Evolutionary conservation across 2,888 invertebrate species (phyloP).

Genomic region (Plagodis pulveraria): DNA sequence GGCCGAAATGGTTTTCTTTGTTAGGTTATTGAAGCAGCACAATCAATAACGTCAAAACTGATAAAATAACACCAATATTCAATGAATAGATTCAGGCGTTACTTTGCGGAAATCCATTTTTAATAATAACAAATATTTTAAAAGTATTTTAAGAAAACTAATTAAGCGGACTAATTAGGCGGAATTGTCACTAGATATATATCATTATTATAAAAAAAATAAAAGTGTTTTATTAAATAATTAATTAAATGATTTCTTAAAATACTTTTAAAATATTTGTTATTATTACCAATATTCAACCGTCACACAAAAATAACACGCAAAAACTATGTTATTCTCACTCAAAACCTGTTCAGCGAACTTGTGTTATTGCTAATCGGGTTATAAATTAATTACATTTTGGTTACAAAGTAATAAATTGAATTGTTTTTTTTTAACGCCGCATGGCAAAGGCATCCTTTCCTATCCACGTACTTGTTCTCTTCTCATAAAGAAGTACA

Average conservation of each 20-base stretch:
- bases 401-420: slow-evolving; percentile 13
- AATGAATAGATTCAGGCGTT: too few relatives aligned
- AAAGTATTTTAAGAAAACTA: too few relatives aligned
- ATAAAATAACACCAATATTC: slow-evolving; percentile 1
- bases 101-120: too few relatives aligned
- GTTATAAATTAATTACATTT: slow-evolving; percentile 15
- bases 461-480: too few relatives aligned
- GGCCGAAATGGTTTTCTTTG: neutral
- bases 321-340: slow-evolving; percentile 30
- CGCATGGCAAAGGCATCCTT: neutral
- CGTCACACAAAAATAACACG: slow-evolving; percentile 28
- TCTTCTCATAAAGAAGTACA: too few relatives aligned
- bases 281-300: slow-evolving; percentile 20
- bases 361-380: slow-evolving; percentile 28
- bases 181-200: too few relatives aligned
- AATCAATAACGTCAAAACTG: too few relatives aligned
- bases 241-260: too few relatives aligned
- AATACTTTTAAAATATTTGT: slow-evolving; percentile 6
- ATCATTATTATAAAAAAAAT: too few relatives aligned
- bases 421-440: neutral
- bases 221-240: too few relatives aligned
- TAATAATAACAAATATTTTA: too few relatives aligned
- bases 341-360: slow-evolving; percentile 31
- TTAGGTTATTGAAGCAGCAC: slow-evolving; percentile 10
- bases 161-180: too few relatives aligned